A percentile compares a stretch with the other conserved stretches of the same genome.
Evolutionary conservation across 2,113 vertebrate genomes (phyloP).

Genomic region (Calidris pugnax): DNA sequence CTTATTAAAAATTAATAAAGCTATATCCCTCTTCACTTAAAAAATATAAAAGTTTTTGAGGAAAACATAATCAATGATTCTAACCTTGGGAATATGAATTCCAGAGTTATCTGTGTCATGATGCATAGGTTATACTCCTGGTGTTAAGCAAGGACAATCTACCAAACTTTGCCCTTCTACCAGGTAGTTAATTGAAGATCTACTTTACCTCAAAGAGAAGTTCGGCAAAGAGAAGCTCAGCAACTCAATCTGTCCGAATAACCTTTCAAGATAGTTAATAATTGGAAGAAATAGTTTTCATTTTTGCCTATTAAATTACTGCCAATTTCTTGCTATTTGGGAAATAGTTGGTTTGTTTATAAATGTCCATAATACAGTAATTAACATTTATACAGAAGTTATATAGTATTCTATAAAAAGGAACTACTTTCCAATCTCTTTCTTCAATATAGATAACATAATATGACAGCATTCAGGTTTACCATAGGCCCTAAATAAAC

Average conservation of each 20-base stretch:
- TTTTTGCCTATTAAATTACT: background rate
- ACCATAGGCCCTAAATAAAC: background rate
- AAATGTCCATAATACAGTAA: background rate
- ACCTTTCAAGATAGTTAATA: background rate
- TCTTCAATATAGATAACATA: background rate
- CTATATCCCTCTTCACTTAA: background rate
- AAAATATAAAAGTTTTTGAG: background rate
- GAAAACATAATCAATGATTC: background rate
- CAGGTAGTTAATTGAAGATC: background rate
- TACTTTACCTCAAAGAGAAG: background rate
- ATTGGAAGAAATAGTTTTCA: background rate
- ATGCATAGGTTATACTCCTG: background rate
- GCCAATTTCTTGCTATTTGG: background rate
- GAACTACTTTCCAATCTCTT: background rate
- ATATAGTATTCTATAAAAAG: background rate
- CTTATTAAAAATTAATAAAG: background rate
- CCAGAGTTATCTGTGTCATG: background rate
- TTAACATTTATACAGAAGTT: background rate
- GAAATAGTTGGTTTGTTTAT: background rate
- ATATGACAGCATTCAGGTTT: background rate
- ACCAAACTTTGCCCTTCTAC: rapidly evolving
- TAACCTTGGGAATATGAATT: background rate
- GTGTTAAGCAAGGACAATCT: background rate
- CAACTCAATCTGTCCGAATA: background rate
- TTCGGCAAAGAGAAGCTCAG: background rate